Percentiles rank a stretch among this genome's conserved stretches.
Conservation (phyloP, 2,888 invertebrate genomes). For the Salpingus planirostris region DNA sequence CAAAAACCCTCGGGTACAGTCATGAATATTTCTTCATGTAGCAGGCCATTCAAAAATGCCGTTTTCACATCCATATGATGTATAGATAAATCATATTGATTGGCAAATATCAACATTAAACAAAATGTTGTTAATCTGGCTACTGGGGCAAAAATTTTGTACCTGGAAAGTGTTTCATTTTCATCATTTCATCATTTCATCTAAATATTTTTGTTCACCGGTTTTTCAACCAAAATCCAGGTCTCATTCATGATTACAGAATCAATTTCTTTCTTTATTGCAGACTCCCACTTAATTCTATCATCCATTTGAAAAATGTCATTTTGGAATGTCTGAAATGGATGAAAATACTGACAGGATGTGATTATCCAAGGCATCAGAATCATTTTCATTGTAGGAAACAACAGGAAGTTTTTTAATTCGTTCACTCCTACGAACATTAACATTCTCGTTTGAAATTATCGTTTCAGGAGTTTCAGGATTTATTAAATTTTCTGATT, state of each 20-base stretch:
- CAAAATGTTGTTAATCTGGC: conserved; percentile 6
- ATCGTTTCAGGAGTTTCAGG: too few species aligned
- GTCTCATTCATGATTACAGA: conserved; percentile 18
- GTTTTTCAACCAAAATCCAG: conserved; percentile 15
- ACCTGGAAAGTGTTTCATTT: conserved; percentile 2
- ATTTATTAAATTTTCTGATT: too few species aligned
- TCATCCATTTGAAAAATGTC: conserved; percentile 15
- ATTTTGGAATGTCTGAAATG: not conserved
- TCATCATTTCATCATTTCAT: conserved; percentile 2
- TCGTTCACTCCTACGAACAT: conserved; percentile 3
- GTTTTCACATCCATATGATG: conserved; percentile 10
- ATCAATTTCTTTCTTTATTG: conserved; percentile 19
- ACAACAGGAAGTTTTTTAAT: conserved; percentile 2
- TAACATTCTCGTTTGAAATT: too few species aligned
- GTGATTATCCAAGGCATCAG: not conserved
- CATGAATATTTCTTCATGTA: conserved; percentile 12
- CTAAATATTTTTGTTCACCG: conserved; percentile 17
- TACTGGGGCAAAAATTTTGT: conserved; percentile 9
- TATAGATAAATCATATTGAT: conserved; percentile 3
- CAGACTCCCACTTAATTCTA: conserved; percentile 16
- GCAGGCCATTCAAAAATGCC: conserved; percentile 7
- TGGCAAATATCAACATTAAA: conserved; percentile 5
- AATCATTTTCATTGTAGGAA: conserved; percentile 4
- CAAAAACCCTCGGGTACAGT: too few species aligned
- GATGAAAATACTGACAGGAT: not conserved